phyloP scores from a whole-genome alignment of 2,888 invertebrate species.

The Cyclophora punctaria region DNA sequence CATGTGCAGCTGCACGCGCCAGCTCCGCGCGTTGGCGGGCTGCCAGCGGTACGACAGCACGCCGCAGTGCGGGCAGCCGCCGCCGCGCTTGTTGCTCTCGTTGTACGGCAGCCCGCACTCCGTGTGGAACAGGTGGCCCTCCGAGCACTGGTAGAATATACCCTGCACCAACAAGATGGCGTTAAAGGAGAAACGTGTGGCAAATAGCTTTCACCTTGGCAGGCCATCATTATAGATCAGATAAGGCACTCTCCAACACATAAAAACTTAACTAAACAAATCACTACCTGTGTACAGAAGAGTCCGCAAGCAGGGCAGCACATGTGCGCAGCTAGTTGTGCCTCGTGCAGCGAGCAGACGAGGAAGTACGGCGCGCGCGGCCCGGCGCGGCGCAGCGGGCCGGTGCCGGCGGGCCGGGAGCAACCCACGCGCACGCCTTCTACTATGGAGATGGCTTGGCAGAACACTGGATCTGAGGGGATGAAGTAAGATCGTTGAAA shows the following conservation, averaged over 20 bases:
- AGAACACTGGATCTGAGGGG: constrained; percentile 75
- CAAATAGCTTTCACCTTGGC: no score
- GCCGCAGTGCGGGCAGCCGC: constrained; percentile 68
- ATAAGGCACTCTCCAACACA: background rate
- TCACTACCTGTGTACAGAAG: constrained; percentile 87
- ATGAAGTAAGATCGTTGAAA: background rate
- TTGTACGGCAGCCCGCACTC: constrained; percentile 79
- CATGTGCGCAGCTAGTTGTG: constrained; percentile 85
- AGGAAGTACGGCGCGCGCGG: constrained; percentile 85
- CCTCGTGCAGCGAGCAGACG: constrained; percentile 85
- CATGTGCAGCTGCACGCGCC: constrained; percentile 45
- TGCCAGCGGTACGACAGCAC: constrained; percentile 48
- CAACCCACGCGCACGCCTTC: constrained; percentile 87
- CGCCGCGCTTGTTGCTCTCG: constrained; percentile 31
- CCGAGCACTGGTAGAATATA: constrained; percentile 85
- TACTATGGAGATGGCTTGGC: constrained; percentile 85
- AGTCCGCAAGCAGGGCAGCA: constrained; percentile 92
- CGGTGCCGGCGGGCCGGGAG: constrained; percentile 68
- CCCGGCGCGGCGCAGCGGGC: constrained; percentile 75
- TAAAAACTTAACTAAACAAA: constrained; percentile 2
- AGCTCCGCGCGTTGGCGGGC: constrained; percentile 43
- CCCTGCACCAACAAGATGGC: constrained; percentile 71
- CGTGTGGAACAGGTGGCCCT: constrained; percentile 87
- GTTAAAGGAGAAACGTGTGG: no score
- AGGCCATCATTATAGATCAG: background rate